A percentile compares a stretch with the other conserved stretches of the same genome.
Evolutionary conservation across 2,113 vertebrate genomes (phyloP).

Genomic region (Microcebus ravelobensis): DNA sequence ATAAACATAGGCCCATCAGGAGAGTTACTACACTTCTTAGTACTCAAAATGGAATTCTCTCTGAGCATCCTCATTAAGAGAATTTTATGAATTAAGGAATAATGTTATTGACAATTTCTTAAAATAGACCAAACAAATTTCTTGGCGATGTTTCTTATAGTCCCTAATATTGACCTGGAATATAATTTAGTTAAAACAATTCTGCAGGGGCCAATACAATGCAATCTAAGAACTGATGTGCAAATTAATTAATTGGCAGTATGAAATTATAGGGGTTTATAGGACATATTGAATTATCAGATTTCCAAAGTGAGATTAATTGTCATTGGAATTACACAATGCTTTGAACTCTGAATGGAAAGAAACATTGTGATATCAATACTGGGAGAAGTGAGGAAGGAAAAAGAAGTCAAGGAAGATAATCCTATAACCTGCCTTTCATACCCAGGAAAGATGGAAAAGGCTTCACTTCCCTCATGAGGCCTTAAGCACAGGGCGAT

Average conservation of each 20-base stretch:
- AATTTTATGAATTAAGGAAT: background rate
- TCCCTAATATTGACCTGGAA: background rate
- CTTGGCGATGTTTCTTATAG: background rate
- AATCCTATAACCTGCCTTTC: background rate
- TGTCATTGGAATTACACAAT: background rate
- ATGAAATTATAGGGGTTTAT: constrained; percentile 28
- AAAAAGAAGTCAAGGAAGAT: background rate
- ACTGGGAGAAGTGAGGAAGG: background rate
- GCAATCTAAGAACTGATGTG: background rate
- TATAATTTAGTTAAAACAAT: background rate
- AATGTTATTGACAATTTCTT: constrained; percentile 14
- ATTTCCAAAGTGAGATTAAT: background rate
- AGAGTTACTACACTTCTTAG: background rate
- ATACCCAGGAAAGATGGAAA: too few species aligned
- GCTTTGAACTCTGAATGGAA: constrained; percentile 20
- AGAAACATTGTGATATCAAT: background rate
- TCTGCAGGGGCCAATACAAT: background rate
- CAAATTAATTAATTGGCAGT: background rate
- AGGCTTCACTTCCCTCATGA: background rate
- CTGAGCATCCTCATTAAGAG: background rate
- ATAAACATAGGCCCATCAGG: background rate
- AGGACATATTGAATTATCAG: background rate
- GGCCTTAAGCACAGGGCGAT: background rate
- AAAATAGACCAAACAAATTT: background rate
- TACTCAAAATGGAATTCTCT: background rate